A percentile compares a stretch with the other conserved stretches of the same genome.
phyloP scores from a whole-genome alignment of 2,113 vertebrate genomes.

The Tretioscincus oriximinensis region DNA sequence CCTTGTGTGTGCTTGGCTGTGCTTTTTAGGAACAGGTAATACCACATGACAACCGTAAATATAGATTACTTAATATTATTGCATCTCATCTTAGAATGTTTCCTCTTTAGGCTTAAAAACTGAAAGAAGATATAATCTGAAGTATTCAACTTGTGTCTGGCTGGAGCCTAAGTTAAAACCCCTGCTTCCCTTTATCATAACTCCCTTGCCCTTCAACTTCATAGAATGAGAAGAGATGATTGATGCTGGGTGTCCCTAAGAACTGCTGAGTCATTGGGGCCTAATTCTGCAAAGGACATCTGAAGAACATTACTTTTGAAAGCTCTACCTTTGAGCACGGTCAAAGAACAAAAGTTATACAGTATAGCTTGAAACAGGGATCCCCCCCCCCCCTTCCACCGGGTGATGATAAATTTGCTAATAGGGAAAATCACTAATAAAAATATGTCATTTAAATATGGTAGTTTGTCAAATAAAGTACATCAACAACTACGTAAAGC shows the following conservation, averaged over 20 bases:
- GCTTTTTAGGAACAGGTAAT: too few species aligned
- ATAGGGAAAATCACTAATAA: not conserved
- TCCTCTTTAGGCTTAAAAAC: too few species aligned
- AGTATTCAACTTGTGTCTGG: too few species aligned
- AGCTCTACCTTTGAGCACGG: not conserved
- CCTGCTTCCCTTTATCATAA: too few species aligned
- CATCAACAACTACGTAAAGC: conserved; percentile 9
- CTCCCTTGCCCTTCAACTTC: not conserved
- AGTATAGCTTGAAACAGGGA: not conserved
- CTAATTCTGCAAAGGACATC: not conserved
- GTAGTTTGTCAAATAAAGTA: conserved; percentile 4
- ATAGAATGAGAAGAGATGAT: too few species aligned
- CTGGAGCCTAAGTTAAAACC: too few species aligned
- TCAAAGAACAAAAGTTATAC: conserved; percentile 14
- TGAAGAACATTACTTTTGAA: conserved; percentile 5
- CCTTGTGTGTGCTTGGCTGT: too few species aligned
- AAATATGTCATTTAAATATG: conserved; percentile 16
- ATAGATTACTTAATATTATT: not conserved
- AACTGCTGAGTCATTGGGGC: not conserved
- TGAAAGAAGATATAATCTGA: too few species aligned
- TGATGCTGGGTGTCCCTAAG: not conserved
- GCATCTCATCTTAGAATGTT: not conserved
- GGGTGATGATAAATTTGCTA: not conserved
- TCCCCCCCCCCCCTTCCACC: not conserved
- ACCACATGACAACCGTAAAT: too few species aligned